Evolutionary conservation across 2,888 invertebrate species (phyloP).

Genomic region (Griposia aprilina): DNA sequence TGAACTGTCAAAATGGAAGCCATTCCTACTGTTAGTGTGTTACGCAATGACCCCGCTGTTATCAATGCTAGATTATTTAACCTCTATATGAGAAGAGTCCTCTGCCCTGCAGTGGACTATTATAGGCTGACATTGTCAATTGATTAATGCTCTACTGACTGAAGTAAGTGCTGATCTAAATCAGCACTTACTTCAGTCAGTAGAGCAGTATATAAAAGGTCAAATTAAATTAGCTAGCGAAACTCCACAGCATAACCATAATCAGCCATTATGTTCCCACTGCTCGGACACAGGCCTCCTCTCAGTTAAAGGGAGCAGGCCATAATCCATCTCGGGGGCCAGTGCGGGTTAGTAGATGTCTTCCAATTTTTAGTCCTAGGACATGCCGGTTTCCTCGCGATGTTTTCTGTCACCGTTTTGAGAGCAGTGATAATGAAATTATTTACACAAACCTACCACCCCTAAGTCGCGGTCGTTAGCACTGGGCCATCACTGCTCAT

Average conservation of each 20-base stretch:
- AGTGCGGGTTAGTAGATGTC: neutral
- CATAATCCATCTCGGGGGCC: neutral
- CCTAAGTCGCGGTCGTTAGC: no score
- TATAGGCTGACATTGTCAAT: neutral
- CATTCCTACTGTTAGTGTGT: no score
- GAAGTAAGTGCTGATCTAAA: neutral
- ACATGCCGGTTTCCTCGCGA: neutral
- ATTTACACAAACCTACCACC: no score
- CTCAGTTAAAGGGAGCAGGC: no score
- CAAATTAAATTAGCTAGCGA: neutral
- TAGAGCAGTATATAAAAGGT: neutral
- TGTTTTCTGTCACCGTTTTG: neutral
- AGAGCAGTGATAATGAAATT: neutral
- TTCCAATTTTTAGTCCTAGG: neutral
- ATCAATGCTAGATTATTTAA: conserved; percentile 20
- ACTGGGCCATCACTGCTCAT: no score
- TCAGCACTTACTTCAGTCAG: neutral
- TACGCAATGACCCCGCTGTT: no score
- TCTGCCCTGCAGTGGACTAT: neutral
- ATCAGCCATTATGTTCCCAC: neutral
- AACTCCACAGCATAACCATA: neutral
- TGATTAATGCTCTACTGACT: neutral
- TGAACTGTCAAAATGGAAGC: no score
- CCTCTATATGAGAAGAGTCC: neutral
- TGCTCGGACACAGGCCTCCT: no score